Evolutionary conservation across 2,797 vertebrate genomes (phyloP), one percentile per base, ranked within the genome.

Genomic region (Melanotaenia parkinsoni): DNA sequence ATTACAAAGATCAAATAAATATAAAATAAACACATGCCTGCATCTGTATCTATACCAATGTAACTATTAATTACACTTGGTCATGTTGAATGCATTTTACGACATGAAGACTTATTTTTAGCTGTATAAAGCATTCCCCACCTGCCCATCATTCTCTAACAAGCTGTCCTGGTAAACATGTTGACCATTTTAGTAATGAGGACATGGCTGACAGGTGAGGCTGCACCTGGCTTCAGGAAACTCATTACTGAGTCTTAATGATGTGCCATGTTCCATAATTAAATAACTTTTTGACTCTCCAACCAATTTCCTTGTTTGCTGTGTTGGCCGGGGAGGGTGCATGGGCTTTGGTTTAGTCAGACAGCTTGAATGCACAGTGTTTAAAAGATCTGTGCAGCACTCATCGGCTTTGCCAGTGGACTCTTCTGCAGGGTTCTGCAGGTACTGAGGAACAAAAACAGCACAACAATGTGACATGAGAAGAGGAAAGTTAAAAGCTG

Each of bases 221-320:
- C 68, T 83, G 70, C 79, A 90, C 84, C 84, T 86, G 78, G 72
- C 72, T 77, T 60, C 77, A 70, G 83, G 77, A 86, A 63, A 80
- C 91, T 91, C 87, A 88, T 92, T 91, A 90, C 61, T 63, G 47
- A 71, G 59, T 76, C 81, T 82, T 90, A 87, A 91, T 83, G 80
- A 86, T 84, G 83, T 74, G 76, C 58, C 72, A 67, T 82, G 78
- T 91, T 86, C 74, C 75, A 58, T 90, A 86, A 89, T 89, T 82
- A 86, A 81, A 83, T 68, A 80, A 84, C 81, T 81, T 88, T 78
- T 73, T 26, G 8, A 65, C 74, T 73, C 64, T 78, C 68, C 57
- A 75, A 80, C 78, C 81, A 77, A 60, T 71, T 64, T 85, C 62
- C 37, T 83, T 77, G 78, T 79, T 68, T 79, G 73, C 74, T 24